A percentile compares a stretch with the other conserved stretches of the same genome.
Conservation (phyloP, 2,797 vertebrate genomes). For the Hydrophis major region DNA sequence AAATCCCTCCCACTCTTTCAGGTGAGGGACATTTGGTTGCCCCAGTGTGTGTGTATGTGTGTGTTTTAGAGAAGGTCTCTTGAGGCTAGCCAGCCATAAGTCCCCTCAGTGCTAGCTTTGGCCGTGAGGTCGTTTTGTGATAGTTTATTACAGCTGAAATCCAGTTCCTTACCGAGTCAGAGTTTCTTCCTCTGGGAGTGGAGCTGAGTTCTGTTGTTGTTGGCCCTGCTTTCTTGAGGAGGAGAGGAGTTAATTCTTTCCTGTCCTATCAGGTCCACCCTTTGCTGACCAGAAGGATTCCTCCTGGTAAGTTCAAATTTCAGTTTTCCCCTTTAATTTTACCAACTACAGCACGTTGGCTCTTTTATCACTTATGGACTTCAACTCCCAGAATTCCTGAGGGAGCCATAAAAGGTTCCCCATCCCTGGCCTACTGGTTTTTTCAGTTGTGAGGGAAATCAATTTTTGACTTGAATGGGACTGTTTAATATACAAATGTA, state of each 20-base stretch:
- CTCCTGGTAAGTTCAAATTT: neutral
- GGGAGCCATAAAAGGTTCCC: too few species aligned
- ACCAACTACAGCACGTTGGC: neutral
- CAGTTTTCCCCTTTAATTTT: neutral
- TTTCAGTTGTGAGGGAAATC: too few species aligned
- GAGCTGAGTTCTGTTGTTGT: neutral
- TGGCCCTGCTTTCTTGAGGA: neutral
- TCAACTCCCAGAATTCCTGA: too few species aligned
- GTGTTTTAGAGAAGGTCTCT: neutral
- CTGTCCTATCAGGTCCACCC: neutral
- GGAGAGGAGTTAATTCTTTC: neutral
- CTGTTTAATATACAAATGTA: too few species aligned
- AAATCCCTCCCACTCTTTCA: neutral
- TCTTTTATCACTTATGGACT: too few species aligned
- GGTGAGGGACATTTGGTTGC: neutral
- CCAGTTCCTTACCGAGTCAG: neutral
- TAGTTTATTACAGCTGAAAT: neutral
- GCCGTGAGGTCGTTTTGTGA: neutral
- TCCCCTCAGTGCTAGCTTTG: neutral
- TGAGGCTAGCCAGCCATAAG: neutral
- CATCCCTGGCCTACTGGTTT: too few species aligned
- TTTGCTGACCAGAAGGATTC: neutral
- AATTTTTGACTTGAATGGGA: too few species aligned
- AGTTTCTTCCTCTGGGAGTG: neutral
- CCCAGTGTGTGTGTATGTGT: neutral